Percentiles rank a stretch among this genome's conserved stretches.
These are phyloP conservation scores for Varanus komodoensis DNA, from an alignment of 2,113 vertebrate species.

Conservation along the genomic window DNA sequence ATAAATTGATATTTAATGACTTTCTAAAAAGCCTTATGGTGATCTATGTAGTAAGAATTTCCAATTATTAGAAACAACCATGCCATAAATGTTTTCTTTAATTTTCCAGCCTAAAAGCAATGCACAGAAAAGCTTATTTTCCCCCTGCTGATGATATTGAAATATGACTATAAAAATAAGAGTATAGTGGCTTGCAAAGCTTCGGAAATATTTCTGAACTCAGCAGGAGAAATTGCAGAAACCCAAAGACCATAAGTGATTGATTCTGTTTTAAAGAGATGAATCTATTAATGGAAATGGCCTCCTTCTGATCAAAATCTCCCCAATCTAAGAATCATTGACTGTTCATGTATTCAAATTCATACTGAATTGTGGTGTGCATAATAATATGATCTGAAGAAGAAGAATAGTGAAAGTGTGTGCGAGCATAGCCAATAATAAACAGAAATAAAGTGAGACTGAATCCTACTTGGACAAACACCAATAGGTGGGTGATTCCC, in stretches of 20 bases:
- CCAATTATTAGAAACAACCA: slow-evolving; percentile 35
- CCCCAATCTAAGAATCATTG: neutral
- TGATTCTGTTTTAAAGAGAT: neutral
- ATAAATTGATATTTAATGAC: neutral
- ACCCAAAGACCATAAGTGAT: neutral
- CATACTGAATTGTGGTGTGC: neutral
- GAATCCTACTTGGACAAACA: no score
- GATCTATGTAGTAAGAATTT: slow-evolving; percentile 1
- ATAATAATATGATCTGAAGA: neutral
- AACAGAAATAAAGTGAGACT: no score
- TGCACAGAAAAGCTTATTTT: neutral
- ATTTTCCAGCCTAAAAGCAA: neutral
- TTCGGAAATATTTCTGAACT: slow-evolving; percentile 30
- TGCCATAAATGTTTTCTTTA: neutral
- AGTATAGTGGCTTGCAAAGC: neutral
- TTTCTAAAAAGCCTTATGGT: slow-evolving; percentile 13
- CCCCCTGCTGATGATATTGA: neutral
- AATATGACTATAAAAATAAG: neutral
- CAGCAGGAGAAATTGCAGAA: neutral
- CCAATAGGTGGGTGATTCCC: no score
- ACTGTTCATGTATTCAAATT: neutral
- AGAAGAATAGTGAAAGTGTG: neutral
- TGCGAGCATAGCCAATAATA: neutral
- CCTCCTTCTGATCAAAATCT: neutral
- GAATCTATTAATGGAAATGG: slow-evolving; percentile 16